phyloP scores from a whole-genome alignment of 1,140 invertebrate species.

The Trichogramma pretiosum region DNA sequence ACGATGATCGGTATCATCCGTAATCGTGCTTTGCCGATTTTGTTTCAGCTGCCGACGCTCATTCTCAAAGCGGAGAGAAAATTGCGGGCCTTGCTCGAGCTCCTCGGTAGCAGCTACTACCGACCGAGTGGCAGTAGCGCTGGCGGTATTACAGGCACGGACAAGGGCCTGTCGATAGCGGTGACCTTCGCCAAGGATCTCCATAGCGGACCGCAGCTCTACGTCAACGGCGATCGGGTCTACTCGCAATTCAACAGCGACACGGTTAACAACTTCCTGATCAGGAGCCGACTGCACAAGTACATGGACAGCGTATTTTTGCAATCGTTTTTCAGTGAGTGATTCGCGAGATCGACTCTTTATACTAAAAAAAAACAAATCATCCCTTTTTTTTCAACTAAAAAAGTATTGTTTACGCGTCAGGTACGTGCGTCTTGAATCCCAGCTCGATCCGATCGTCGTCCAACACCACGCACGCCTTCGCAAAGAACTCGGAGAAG shows the following conservation, averaged over 20 bases:
- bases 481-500: slow-evolving; percentile 28
- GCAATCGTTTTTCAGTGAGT: slow-evolving; percentile 34
- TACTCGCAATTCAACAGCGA: slow-evolving; percentile 27
- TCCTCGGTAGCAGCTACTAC: too few species aligned
- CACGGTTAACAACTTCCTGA: slow-evolving; percentile 31
- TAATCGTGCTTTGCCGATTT: too few species aligned
- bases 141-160: slow-evolving; percentile 8
- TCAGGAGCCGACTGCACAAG: slow-evolving; percentile 35
- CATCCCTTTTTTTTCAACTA: not conserved
- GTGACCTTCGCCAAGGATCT: slow-evolving; percentile 34
- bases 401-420: slow-evolving; percentile 2
- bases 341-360: slow-evolving; percentile 4
- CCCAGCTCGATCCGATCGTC: slow-evolving; percentile 28
- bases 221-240: slow-evolving; percentile 30
- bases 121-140: slow-evolving; percentile 27
- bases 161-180: slow-evolving; percentile 27
- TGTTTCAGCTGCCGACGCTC: slow-evolving; percentile 30
- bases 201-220: slow-evolving; percentile 21
- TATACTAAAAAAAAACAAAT: slow-evolving; percentile 9
- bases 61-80: slow-evolving; percentile 26
- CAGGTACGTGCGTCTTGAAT: slow-evolving; percentile 37
- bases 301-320: slow-evolving; percentile 33
- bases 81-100: slow-evolving; percentile 31
- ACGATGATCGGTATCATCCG: too few species aligned
- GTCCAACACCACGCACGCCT: slow-evolving; percentile 28